A percentile compares a stretch with the other conserved stretches of the same genome.
phyloP scores from a whole-genome alignment of 1,140 invertebrate species.

The Anagrus nilaparvatae region DNA sequence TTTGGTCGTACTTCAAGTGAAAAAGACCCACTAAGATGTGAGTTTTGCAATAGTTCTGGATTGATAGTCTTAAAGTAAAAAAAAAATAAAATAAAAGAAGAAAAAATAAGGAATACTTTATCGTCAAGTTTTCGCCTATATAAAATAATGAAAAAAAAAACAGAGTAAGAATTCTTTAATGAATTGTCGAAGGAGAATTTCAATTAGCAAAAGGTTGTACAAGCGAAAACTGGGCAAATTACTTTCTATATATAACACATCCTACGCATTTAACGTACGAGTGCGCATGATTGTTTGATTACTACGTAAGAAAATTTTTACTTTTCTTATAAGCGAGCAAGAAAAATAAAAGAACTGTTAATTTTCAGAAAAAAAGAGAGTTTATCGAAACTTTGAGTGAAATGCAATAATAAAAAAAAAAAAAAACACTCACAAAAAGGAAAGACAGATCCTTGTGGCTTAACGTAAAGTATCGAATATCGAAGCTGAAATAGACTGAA shows the following conservation, averaged over 20 bases:
- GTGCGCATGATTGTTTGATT: slow-evolving; percentile 2
- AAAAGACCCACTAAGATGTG: too few relatives aligned
- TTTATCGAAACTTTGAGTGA: not conserved
- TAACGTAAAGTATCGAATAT: slow-evolving; percentile 2
- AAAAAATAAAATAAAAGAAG: too few relatives aligned
- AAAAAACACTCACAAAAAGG: too few relatives aligned
- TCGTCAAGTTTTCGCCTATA: too few relatives aligned
- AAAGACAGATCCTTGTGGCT: not conserved
- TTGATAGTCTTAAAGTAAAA: too few relatives aligned
- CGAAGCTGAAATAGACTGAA: not conserved
- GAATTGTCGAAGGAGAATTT: slow-evolving; percentile 4
- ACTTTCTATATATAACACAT: not conserved
- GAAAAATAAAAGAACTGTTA: not conserved
- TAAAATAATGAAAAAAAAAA: too few relatives aligned
- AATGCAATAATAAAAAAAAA: too few relatives aligned
- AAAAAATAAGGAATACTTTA: too few relatives aligned
- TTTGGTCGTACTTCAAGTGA: too few relatives aligned
- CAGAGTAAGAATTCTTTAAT: slow-evolving; percentile 1
- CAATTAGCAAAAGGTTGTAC: not conserved
- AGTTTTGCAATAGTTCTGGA: too few relatives aligned
- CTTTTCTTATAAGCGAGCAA: too few relatives aligned
- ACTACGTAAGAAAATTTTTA: slow-evolving; percentile 3
- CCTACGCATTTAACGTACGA: not conserved
- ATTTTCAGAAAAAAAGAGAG: not conserved
- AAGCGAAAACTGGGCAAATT: not conserved